Base-by-base conservation (phyloP, 2,797 vertebrate species). In the Chromobotia macracanthus region DNA sequence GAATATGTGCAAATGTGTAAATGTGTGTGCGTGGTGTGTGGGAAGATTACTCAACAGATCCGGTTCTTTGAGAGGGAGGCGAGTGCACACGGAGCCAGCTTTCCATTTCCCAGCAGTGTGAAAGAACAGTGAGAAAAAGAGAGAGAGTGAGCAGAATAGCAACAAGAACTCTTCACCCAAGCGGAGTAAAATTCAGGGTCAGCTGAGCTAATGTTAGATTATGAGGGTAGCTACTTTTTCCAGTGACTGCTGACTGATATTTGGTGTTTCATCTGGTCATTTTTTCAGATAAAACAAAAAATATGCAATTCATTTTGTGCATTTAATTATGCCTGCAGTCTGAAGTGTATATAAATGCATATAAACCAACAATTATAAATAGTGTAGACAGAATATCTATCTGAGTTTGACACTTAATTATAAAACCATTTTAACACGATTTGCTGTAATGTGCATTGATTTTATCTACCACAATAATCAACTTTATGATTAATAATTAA, bases 21-120 rank as follows among this genome's bases (percentile, higher is more conserved):
- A 48, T 69, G 73, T 83, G 31, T 70, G 41, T 69, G 68, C 64
- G 68, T 65, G 72, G 48, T 31, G 18, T 67, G 72, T 21, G 72
- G 35, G 66, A 82, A 60, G 56, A 75, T 89, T 88, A 79, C 84
- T 80, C 82, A 88, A 87, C 70, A 81, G 74, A 77, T 83, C 64
- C 31, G 19, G 41, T 61, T 81, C 75, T 69, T 76, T 4, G 8
- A 66, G 50, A 71, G 79, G 70, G 82, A 66, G 65, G 76, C 58
- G 68, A 83, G 73, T 7, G 13, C 50, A 72, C 80, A 80, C 78
- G 28, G 75, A 81, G 88, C 86, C 84, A 84, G 82, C 82, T 81
- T 80, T 83, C 65, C 84, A 87, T 81, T 88, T 81, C 85, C 86
- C 68, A 78, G 78, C 83, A 82, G 19, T 44, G 56, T 70, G 28